These are phyloP conservation scores for Enteromius unitaeniatus DNA, from an alignment of 2,797 vertebrate species.

Conservation along the genomic window DNA sequence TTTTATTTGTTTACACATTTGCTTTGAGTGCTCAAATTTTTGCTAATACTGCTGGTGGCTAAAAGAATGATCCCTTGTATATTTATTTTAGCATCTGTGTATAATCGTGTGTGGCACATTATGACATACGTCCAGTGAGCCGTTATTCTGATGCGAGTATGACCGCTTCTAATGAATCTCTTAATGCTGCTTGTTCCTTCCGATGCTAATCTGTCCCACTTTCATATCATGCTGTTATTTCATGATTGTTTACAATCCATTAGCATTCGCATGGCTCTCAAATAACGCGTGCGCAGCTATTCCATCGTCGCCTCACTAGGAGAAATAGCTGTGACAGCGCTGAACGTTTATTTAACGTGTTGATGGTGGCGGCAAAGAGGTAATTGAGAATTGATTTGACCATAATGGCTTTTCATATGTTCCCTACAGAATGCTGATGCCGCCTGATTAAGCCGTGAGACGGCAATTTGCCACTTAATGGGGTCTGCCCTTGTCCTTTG, in stretches of 20 bases:
- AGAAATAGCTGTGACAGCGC: constrained; percentile 57
- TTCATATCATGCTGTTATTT: constrained; percentile 56
- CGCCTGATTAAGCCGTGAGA: constrained; percentile 65
- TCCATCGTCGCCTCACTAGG: constrained; percentile 52
- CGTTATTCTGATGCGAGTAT: constrained; percentile 35
- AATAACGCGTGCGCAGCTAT: constrained; percentile 52
- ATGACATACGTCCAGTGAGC: background rate
- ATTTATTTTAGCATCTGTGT: background rate
- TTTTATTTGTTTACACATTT: background rate
- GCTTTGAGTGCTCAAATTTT: background rate
- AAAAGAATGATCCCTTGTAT: background rate
- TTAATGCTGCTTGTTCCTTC: constrained; percentile 58
- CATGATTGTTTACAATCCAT: constrained; percentile 63
- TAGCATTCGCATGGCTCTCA: constrained; percentile 52
- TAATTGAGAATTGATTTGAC: constrained; percentile 74
- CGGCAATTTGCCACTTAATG: constrained; percentile 70
- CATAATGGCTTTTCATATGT: constrained; percentile 71
- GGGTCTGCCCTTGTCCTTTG: constrained; percentile 68
- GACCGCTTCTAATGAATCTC: constrained; percentile 55
- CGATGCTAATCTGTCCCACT: constrained; percentile 50
- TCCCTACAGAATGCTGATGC: constrained; percentile 67
- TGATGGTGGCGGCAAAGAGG: constrained; percentile 61
- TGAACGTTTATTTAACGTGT: constrained; percentile 69
- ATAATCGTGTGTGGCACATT: background rate
- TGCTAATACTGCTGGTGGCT: background rate